These are phyloP conservation scores for Latrodectus elegans DNA, from an alignment of 2,888 invertebrate genomes.

Conservation along the genomic window DNA sequence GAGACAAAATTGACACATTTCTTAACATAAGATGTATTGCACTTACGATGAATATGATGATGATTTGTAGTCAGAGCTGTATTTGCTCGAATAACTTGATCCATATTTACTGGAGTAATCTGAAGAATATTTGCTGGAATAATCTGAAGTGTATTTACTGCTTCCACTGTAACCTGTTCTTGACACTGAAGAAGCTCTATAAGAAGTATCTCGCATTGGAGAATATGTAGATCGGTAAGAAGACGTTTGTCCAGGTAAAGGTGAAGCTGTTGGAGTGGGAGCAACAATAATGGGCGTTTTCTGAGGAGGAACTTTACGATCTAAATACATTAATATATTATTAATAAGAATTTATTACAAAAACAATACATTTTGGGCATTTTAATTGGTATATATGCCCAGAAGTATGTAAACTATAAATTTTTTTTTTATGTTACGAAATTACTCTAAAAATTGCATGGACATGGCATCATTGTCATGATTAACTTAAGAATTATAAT, in stretches of 20 bases:
- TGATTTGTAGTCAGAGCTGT: conserved; percentile 59
- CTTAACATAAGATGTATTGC: background rate
- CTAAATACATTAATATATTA: background rate
- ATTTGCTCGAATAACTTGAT: conserved; percentile 61
- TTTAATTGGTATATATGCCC: too few species aligned
- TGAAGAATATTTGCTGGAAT: conserved; percentile 61
- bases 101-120: conserved; percentile 54
- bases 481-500: too few species aligned
- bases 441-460: too few species aligned
- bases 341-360: too few species aligned
- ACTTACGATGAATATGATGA: conserved; percentile 59
- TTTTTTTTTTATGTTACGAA: too few species aligned
- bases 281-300: conserved; percentile 61
- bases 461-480: too few species aligned
- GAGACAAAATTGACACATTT: background rate
- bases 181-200: conserved; percentile 49
- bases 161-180: conserved; percentile 31
- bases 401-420: too few species aligned
- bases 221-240: conserved; percentile 61
- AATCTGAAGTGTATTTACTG: conserved; percentile 67
- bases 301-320: conserved; percentile 39
- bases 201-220: conserved; percentile 65
- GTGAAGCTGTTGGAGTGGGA: conserved; percentile 53
- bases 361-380: too few species aligned
- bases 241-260: conserved; percentile 61